A percentile compares a stretch with the other conserved stretches of the same genome.
Evolutionary conservation across 2,888 invertebrate species (phyloP).

Genomic region (Ischnura elegans): DNA sequence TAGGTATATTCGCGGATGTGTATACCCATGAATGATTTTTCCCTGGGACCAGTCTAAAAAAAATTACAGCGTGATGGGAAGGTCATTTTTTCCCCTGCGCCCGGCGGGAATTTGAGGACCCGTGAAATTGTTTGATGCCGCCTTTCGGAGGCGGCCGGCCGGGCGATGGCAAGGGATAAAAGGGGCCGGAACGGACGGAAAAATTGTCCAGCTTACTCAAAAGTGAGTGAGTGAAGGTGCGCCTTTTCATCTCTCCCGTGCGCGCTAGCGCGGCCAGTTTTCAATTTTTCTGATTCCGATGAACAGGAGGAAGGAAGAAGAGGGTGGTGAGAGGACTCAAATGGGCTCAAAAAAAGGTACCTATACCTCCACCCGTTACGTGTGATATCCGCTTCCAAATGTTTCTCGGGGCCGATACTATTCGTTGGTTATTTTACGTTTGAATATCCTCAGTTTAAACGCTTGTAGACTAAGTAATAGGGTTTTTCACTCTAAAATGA

Average conservation of each 20-base stretch:
- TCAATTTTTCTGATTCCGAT: constrained; percentile 18
- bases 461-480: no score
- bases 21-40: not conserved
- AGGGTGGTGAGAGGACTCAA: not conserved
- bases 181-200: not conserved
- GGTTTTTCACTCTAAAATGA: no score
- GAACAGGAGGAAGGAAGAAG: not conserved
- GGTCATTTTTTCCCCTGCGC: not conserved
- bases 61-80: not conserved
- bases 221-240: not conserved
- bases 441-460: no score
- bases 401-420: no score
- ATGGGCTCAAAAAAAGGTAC: not conserved
- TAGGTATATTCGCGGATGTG: no score
- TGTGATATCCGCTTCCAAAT: not conserved
- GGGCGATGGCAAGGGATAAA: not conserved
- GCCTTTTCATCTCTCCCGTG: not conserved
- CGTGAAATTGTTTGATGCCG: constrained; percentile 52
- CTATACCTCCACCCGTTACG: not conserved
- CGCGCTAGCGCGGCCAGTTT: not conserved
- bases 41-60: not conserved
- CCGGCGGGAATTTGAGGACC: constrained; percentile 16
- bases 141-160: not conserved
- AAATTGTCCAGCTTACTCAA: constrained; percentile 27
- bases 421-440: not conserved